These are phyloP conservation scores for Macquaria ambigua DNA, from an alignment of 2,113 vertebrate species.

Conservation along the genomic window DNA sequence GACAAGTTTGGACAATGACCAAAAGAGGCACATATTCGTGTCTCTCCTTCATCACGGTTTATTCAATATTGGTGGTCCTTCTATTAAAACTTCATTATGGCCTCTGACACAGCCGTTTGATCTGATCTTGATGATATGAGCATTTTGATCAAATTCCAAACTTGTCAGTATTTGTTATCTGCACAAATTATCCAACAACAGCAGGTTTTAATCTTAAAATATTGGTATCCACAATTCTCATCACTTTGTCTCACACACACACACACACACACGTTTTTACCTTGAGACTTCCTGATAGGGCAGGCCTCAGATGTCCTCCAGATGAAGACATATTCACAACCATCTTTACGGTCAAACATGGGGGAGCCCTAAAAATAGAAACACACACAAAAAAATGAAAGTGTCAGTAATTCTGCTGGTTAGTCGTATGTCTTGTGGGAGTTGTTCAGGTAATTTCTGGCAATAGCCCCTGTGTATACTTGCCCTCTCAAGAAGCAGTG, in stretches of 20 bases:
- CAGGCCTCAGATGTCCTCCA: conserved; percentile 96
- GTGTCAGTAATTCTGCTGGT: no score
- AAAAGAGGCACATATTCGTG: neutral
- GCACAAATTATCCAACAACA: neutral
- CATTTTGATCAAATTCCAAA: neutral
- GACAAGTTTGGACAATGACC: neutral
- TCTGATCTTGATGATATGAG: neutral
- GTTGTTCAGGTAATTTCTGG: no score
- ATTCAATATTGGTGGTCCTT: neutral
- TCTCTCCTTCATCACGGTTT: neutral
- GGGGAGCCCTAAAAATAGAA: conserved; percentile 88
- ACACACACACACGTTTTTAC: conserved; percentile 72
- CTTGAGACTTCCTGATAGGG: conserved; percentile 88
- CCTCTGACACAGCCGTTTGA: neutral
- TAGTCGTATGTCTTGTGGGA: neutral
- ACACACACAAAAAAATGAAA: neutral
- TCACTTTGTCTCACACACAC: neutral
- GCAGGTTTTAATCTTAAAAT: neutral
- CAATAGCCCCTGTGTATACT: neutral
- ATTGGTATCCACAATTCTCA: neutral
- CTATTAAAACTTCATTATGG: neutral
- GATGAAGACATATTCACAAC: conserved; percentile 94
- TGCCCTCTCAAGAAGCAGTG: neutral
- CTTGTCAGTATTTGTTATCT: neutral
- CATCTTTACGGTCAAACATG: conserved; percentile 86